phyloP scores from a whole-genome alignment of 2,797 vertebrate species.

The Cuculus canorus region DNA sequence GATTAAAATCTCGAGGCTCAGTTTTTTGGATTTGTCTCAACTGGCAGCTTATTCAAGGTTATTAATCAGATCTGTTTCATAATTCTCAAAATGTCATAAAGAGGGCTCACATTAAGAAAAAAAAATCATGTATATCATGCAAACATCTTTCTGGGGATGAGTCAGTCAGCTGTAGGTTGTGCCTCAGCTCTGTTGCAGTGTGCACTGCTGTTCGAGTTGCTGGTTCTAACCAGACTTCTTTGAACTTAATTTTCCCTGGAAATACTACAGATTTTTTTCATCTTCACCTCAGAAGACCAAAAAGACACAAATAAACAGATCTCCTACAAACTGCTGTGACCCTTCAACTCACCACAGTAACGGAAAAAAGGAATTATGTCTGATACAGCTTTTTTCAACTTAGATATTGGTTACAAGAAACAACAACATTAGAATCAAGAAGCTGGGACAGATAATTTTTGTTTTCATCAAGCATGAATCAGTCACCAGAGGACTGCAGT shows the following conservation, averaged over 20 bases:
- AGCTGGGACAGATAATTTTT: background rate
- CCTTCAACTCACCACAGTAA: background rate
- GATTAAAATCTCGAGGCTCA: slow-evolving; percentile 18
- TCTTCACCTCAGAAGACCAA: background rate
- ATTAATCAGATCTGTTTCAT: slow-evolving; percentile 38
- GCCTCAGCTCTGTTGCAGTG: background rate
- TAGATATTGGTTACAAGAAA: background rate
- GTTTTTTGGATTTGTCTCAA: slow-evolving; percentile 13
- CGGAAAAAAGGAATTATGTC: background rate
- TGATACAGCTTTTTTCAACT: background rate
- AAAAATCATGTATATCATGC: background rate
- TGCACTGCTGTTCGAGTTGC: background rate
- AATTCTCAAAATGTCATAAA: slow-evolving; percentile 21
- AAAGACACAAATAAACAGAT: background rate
- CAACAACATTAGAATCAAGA: background rate
- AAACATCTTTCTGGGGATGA: background rate
- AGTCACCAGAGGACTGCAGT: background rate
- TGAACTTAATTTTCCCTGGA: background rate
- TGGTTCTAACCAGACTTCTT: background rate
- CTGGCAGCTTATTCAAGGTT: slow-evolving; percentile 22
- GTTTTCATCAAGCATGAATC: background rate
- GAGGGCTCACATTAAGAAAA: background rate
- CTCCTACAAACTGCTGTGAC: background rate
- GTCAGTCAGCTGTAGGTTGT: background rate
- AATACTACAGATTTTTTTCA: background rate